Conservation (phyloP, 2,797 vertebrate species). For the Cichlasoma orientale region DNA sequence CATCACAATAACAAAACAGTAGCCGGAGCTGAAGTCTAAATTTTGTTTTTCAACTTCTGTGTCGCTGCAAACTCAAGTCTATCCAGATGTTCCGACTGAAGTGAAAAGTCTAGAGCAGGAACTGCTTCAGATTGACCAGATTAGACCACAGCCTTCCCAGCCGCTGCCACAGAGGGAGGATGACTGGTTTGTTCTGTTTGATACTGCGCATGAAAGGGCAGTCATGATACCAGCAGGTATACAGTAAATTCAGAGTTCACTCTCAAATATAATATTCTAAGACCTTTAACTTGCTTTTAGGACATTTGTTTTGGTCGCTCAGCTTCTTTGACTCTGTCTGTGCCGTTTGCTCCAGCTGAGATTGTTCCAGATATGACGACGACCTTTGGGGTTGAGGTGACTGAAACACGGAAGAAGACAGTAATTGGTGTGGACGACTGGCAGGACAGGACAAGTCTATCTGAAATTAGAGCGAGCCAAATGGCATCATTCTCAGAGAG, state of each 20-base stretch:
- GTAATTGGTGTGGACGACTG: conserved; percentile 56
- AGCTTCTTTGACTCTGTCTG: conserved; percentile 26
- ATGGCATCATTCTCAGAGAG: conserved; percentile 20
- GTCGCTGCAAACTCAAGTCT: not conserved
- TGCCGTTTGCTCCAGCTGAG: conserved; percentile 42
- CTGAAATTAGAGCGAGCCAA: conserved; percentile 48
- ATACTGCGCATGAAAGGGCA: conserved; percentile 26
- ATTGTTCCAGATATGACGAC: conserved; percentile 39
- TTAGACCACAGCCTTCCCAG: conserved; percentile 35
- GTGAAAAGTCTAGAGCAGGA: conserved; percentile 27
- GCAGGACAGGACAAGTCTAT: conserved; percentile 43
- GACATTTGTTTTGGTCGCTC: not conserved
- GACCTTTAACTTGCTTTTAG: not conserved
- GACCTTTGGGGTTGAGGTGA: conserved; percentile 40
- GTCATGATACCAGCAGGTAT: conserved; percentile 58
- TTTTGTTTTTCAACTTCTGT: conserved; percentile 22
- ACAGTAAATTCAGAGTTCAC: not conserved
- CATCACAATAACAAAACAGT: not conserved
- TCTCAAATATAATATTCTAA: not conserved
- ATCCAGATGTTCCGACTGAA: conserved; percentile 21
- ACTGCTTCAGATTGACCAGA: conserved; percentile 11
- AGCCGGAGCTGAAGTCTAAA: not conserved
- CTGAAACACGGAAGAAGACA: conserved; percentile 46
- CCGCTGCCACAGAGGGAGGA: conserved; percentile 51
- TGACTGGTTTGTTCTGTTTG: conserved; percentile 67